These are phyloP conservation scores for Morpho helenor DNA, from an alignment of 2,888 invertebrate species.

Conservation along the genomic window DNA sequence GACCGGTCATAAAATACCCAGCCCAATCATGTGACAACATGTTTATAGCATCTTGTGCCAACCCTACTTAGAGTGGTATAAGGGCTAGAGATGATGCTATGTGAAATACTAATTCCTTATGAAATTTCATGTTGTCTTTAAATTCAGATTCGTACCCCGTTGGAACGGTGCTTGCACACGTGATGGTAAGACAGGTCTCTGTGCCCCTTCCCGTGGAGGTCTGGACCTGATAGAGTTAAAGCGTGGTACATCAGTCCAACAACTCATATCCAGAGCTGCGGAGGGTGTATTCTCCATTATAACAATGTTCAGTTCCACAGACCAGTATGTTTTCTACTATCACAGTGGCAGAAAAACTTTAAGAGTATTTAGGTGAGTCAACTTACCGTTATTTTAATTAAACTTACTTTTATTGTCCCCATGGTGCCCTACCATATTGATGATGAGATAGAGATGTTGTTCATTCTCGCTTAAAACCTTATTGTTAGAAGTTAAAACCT, in stretches of 20 bases:
- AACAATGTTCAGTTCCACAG: constrained; percentile 95
- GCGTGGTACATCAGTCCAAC: constrained; percentile 91
- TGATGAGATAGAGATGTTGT: too few species aligned
- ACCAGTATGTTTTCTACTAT: constrained; percentile 97
- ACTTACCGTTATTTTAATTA: too few species aligned
- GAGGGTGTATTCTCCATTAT: constrained; percentile 98
- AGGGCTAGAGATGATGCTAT: too few species aligned
- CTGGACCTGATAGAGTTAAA: constrained; percentile 95
- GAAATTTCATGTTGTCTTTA: background rate
- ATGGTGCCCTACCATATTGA: too few species aligned
- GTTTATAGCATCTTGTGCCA: too few species aligned
- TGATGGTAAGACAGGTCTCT: constrained; percentile 94
- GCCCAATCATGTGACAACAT: too few species aligned
- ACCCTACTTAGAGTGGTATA: too few species aligned
- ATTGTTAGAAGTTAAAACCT: too few species aligned
- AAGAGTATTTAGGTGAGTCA: constrained; percentile 89
- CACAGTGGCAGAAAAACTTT: constrained; percentile 97
- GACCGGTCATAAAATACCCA: too few species aligned
- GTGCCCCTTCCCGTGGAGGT: constrained; percentile 96
- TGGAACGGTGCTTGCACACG: constrained; percentile 95
- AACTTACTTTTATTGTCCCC: too few species aligned
- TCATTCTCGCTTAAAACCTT: too few species aligned
- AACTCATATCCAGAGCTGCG: constrained; percentile 95
- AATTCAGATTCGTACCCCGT: constrained; percentile 84
- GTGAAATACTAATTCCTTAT: too few species aligned